Base-by-base conservation (phyloP, 2,888 invertebrate species). In the Chloroclystis v-ata region DNA sequence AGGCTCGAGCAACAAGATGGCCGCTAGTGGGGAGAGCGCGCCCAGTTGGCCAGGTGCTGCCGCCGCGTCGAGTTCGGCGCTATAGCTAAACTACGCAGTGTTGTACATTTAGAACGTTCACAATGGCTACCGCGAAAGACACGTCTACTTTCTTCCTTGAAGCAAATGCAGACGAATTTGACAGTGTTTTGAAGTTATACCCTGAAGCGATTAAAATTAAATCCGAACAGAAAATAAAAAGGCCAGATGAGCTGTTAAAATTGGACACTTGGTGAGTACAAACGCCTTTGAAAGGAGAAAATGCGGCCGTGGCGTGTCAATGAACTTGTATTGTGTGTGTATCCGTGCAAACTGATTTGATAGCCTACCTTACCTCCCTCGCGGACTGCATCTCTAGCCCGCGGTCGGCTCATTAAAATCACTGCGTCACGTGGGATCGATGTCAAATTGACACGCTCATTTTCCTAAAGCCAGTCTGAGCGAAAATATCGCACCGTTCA, bases 111-210 rank as follows among this genome's bases (percentile, higher is more conserved):
- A 87, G 84, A 88, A 86, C 87, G 86, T 84, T 89, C 90, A 92
- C 92, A 91, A 93, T 93, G 93, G 92, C 93, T 90, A 93, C 93
- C 91, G 91, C 92, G 90, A 93, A 92, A 92, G 95, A 95, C 90
- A 95, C 95, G 89, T 94, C 95, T 87, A 94, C 94, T 91, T 97
- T 97, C 92, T 96, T 97, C 89, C 92, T 93, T 88, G 93, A 95
- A 89, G 97, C 95, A 82, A 94, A 93, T 88, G 93, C 94, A 75
- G 90, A 90, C 84, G 94, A 95, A 89, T 95, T 94, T 89, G 94
- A 94, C 78, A 93, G 93, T 89, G 95, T 97, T 78, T 91, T 95
- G 76, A 94, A 94, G 89, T 90, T 97, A 74, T 97, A 97, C 89
- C 96, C 96, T 70, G 93, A 96, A 90, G 97, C 96, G 66, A 90